A percentile compares a stretch with the other conserved stretches of the same genome.
These are phyloP conservation scores for Nibea albiflora DNA, from an alignment of 2,113 vertebrate genomes.

Conservation along the genomic window DNA sequence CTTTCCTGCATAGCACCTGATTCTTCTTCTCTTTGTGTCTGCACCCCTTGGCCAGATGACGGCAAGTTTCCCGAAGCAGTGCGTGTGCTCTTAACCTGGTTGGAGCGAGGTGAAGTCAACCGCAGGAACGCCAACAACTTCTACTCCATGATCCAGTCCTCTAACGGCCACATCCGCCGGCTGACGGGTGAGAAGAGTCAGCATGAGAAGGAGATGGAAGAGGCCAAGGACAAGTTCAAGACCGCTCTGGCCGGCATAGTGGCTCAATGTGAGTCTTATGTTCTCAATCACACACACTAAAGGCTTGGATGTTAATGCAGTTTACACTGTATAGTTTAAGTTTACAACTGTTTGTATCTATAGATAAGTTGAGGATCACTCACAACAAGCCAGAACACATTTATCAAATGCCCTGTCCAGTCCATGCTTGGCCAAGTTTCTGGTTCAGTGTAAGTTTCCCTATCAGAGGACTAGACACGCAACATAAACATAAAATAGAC, in stretches of 20 bases:
- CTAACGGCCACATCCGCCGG: slow-evolving; percentile 94
- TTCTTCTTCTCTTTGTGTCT: neutral
- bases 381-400: neutral
- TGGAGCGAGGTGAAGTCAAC: slow-evolving; percentile 96
- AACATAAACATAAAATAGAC: neutral
- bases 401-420: neutral
- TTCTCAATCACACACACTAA: neutral
- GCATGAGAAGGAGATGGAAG: slow-evolving; percentile 97
- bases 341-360: neutral
- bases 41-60: slow-evolving; percentile 85
- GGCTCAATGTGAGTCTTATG: slow-evolving; percentile 81
- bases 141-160: slow-evolving; percentile 98
- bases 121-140: slow-evolving; percentile 96
- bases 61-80: slow-evolving; percentile 92
- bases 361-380: slow-evolving; percentile 1
- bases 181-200: slow-evolving; percentile 91
- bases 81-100: slow-evolving; percentile 93
- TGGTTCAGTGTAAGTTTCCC: slow-evolving; percentile 39
- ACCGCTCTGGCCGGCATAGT: slow-evolving; percentile 93
- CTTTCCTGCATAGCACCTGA: neutral
- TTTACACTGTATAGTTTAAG: neutral
- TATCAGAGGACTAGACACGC: slow-evolving; percentile 1
- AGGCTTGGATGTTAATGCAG: neutral
- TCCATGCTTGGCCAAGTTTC: slow-evolving; percentile 4
- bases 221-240: slow-evolving; percentile 97